Percentiles rank a stretch among this genome's conserved stretches.
Evolutionary conservation across 2,797 vertebrate species (phyloP).

Genomic region (Urosaurus nigricauda): DNA sequence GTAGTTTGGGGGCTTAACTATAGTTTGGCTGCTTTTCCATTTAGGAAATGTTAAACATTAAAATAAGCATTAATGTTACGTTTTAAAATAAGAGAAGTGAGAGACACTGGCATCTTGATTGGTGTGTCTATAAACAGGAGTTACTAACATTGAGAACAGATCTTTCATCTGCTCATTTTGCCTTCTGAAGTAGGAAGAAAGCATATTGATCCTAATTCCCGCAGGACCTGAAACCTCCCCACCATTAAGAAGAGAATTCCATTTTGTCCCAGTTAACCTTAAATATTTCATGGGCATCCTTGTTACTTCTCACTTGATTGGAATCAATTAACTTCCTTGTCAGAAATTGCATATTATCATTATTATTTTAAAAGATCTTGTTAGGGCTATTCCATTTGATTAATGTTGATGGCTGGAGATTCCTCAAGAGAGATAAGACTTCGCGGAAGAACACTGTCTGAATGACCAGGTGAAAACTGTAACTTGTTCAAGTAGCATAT

Average conservation of each 20-base stretch:
- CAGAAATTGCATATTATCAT: not conserved
- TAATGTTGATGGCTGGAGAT: not conserved
- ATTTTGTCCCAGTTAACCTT: constrained; percentile 21
- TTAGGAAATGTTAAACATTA: not conserved
- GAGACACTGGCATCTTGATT: not conserved
- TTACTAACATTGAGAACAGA: not conserved
- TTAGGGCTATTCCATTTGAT: not conserved
- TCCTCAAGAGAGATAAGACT: not conserved
- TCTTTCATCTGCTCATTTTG: not conserved
- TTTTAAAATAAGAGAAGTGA: not conserved
- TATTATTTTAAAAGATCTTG: not conserved
- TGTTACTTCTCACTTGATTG: not conserved
- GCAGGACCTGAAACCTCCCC: constrained; percentile 1
- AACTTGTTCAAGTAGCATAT: not conserved
- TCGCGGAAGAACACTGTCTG: not conserved
- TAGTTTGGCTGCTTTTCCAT: not conserved
- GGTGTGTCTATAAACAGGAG: not conserved
- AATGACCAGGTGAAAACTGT: not conserved
- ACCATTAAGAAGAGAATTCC: not conserved
- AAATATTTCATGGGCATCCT: constrained; percentile 21
- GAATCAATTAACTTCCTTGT: not conserved
- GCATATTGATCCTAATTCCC: constrained; percentile 29
- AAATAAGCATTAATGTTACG: not conserved
- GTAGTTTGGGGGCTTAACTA: not conserved
- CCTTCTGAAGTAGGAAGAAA: constrained; percentile 15